phyloP scores from a whole-genome alignment of 1,140 invertebrate genomes.

The Xylocopa sonorina region DNA sequence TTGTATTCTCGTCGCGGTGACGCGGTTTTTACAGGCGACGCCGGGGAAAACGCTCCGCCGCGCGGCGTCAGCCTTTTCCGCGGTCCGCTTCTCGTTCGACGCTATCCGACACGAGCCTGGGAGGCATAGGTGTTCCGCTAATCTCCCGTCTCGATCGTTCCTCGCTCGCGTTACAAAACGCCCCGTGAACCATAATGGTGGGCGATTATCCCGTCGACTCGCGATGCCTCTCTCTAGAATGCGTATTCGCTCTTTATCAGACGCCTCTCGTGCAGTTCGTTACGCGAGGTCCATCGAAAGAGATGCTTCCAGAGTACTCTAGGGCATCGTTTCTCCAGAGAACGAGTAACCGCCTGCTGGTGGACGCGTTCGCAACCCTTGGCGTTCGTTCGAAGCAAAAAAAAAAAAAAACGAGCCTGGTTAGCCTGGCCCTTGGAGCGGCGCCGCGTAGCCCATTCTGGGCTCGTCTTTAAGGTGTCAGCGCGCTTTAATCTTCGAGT shows the following conservation, averaged over 20 bases:
- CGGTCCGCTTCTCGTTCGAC: constrained; percentile 7
- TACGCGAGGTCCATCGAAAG: no score
- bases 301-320: no score
- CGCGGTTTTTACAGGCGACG: constrained; percentile 44
- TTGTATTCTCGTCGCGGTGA: constrained; percentile 47
- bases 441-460: background rate
- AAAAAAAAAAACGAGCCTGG: background rate
- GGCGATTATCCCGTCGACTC: background rate
- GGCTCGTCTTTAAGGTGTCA: constrained; percentile 51
- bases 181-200: no score
- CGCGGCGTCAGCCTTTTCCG: background rate
- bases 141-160: no score
- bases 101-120: background rate
- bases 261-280: no score
- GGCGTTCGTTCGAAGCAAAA: background rate
- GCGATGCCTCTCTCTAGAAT: no score
- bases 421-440: background rate
- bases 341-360: no score
- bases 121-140: background rate
- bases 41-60: constrained; percentile 20
- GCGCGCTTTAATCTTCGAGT: constrained; percentile 48
- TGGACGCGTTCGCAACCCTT: constrained; percentile 20
- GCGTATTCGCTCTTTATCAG: no score
- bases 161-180: no score
- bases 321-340: no score